Conservation (phyloP, 2,113 vertebrate genomes). For the Daboia siamensis region DNA sequence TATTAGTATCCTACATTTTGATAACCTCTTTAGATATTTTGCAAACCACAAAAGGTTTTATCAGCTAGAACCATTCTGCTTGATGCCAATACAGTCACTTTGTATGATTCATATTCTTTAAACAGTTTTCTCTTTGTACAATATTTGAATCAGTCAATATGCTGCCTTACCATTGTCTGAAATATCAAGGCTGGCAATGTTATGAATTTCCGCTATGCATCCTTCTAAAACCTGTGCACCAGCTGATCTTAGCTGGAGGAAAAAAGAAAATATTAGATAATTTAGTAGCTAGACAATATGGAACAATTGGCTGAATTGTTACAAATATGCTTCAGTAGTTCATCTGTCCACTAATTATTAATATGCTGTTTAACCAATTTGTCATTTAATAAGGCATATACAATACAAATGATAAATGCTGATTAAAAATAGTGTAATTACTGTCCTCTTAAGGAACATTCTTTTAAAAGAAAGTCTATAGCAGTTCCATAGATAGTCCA, state of each 20-base stretch:
- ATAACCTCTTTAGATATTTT: background rate
- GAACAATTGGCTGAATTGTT: conserved; percentile 38
- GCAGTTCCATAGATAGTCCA: background rate
- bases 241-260: conserved; percentile 87
- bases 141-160: background rate
- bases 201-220: conserved; percentile 96
- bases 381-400: background rate
- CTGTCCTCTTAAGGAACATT: background rate
- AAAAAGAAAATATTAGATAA: conserved; percentile 33
- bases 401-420: background rate
- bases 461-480: background rate
- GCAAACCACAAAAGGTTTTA: background rate
- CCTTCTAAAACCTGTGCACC: conserved; percentile 96
- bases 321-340: conserved; percentile 11
- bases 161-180: conserved; percentile 90
- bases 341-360: background rate
- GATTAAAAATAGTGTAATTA: background rate
- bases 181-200: conserved; percentile 93
- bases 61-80: background rate
- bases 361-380: background rate
- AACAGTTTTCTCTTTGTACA: background rate
- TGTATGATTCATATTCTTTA: background rate
- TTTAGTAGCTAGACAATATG: conserved; percentile 27
- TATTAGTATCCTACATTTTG: background rate
- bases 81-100: background rate